These are phyloP conservation scores for Muschampia plurimacula DNA, from an alignment of 2,888 invertebrate genomes.

Conservation along the genomic window DNA sequence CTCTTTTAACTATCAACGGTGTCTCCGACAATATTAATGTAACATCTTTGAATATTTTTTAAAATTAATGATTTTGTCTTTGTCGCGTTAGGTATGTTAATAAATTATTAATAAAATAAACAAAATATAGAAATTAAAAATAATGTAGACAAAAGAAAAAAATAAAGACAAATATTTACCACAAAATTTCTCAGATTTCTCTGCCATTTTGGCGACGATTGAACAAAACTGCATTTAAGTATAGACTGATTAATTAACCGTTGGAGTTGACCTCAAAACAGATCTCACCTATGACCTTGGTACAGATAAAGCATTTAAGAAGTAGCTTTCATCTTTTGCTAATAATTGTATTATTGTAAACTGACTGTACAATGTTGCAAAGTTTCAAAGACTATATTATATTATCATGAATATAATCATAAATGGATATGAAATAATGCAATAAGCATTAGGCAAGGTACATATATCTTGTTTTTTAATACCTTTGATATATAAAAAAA, in stretches of 20 bases:
- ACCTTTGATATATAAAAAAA: too few species aligned
- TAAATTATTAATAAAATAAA: too few species aligned
- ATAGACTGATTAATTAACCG: conserved; percentile 34
- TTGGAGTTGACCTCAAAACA: conserved; percentile 25
- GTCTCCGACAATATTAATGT: too few species aligned
- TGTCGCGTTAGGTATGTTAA: too few species aligned
- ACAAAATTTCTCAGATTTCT: conserved; percentile 45
- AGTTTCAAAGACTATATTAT: neutral
- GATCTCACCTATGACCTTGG: conserved; percentile 40
- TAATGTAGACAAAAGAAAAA: neutral
- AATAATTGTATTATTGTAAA: neutral
- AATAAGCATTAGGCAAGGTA: too few species aligned
- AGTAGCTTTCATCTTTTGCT: neutral
- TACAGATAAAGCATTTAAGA: conserved; percentile 8
- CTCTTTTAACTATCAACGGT: too few species aligned
- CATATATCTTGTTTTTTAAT: too few species aligned
- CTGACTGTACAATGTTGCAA: neutral
- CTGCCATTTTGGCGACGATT: conserved; percentile 43
- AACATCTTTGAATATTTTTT: too few species aligned
- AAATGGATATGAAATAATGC: too few species aligned
- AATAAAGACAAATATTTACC: conserved; percentile 31
- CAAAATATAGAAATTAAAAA: neutral
- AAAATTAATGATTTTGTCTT: too few species aligned
- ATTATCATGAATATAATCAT: neutral
- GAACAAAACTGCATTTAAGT: conserved; percentile 28